Percentiles rank a stretch among this genome's conserved stretches.
phyloP scores from a whole-genome alignment of 2,113 vertebrate species.

The Octodon degus region DNA sequence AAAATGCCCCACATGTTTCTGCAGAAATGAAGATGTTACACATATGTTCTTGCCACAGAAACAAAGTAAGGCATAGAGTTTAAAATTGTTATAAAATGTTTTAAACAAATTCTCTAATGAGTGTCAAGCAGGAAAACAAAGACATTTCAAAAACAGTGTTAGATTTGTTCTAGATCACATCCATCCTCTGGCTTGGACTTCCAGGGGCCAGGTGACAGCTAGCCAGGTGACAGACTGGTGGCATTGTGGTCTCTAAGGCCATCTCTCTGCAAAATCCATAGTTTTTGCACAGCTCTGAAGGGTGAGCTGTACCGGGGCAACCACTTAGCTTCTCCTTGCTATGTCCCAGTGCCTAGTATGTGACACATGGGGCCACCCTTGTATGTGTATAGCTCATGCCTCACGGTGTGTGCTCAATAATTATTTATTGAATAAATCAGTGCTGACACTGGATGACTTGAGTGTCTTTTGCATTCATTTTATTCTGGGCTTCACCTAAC shows the following conservation, averaged over 20 bases:
- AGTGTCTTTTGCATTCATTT: not conserved
- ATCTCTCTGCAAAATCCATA: too few relatives aligned
- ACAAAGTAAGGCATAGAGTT: slow-evolving; percentile 9
- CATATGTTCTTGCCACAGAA: not conserved
- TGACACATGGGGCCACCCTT: not conserved
- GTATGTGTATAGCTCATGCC: not conserved
- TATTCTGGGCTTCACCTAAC: not conserved
- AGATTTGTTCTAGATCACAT: not conserved
- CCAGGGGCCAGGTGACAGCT: not conserved
- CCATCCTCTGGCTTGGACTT: not conserved
- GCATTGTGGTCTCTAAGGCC: not conserved
- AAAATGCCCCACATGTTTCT: not conserved
- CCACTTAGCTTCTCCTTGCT: not conserved
- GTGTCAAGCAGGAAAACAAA: not conserved
- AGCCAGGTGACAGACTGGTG: not conserved
- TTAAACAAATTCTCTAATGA: not conserved
- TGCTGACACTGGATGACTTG: not conserved
- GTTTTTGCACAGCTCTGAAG: not conserved
- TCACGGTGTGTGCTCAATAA: not conserved
- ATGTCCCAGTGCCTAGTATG: not conserved
- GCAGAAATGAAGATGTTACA: not conserved
- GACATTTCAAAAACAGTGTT: not conserved
- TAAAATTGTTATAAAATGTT: not conserved
- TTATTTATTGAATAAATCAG: not conserved
- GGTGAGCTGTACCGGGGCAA: not conserved